Base-by-base conservation (phyloP, 2,888 invertebrate genomes). In the Tubulanus polymorphus region DNA sequence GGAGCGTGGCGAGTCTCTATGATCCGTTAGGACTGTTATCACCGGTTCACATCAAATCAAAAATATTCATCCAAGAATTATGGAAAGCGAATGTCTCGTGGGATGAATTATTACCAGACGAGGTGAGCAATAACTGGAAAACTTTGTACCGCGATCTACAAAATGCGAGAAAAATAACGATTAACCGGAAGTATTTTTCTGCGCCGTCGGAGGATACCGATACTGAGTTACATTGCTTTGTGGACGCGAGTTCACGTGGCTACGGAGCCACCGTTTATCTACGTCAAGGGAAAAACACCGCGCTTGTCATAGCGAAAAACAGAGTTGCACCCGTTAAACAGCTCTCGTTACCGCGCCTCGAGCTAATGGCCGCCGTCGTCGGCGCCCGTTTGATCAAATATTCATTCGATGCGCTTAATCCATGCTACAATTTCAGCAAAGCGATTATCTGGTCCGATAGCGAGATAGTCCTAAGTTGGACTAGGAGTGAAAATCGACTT, bases 361-460 rank as follows among this genome's bases (percentile, higher is more conserved):
- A 62, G 28, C 37, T 60, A 18, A 23, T 62, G 10, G 57, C 51
- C 32, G 47, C 56, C 8, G 30, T 62, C n/a, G 10, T 61, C 2
- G 48, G 28, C 47, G 61, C 56, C 15, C 48, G 58, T 12, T 30
- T 61, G 46, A 46, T 69, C 0, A 51, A 61, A 32, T 26, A 54
- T 25, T 60, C 62, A 3, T 57, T 57, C n/a, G 54, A 62, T 6
- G 47, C 48, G 0, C 10, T 47, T n/a, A 50, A 48, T 27, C 20
- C 2, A 25, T 57, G 51, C 48, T n/a, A n/a, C n/a, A n/a, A n/a
- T n/a, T n/a, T n/a, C n/a, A n/a, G n/a, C n/a, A n/a, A n/a, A n/a
- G n/a, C n/a, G n/a, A n/a, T n/a, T n/a, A n/a, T n/a, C n/a, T 69
- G 58, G 59, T 55, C 59, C 12, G 67, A 63, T 51, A 63, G 57